Conservation (phyloP, 2,797 vertebrate species). For the Heterohyrax brucei region DNA sequence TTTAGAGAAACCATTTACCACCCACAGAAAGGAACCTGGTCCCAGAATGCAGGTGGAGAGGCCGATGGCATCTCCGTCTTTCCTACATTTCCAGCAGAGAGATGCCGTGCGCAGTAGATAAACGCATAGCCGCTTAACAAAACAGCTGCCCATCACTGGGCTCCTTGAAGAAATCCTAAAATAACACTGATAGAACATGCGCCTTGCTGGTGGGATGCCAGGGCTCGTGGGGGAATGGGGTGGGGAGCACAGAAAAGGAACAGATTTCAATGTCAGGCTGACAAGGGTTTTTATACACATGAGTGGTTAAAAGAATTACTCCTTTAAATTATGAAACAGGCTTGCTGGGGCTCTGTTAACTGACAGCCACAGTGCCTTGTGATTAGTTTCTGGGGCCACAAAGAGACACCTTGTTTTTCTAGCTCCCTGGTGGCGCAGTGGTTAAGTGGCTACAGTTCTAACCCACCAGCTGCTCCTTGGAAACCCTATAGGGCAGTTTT, state of each 20-base stretch:
- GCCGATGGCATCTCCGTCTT: background rate
- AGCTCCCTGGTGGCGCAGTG: background rate
- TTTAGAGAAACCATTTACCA: slow-evolving; percentile 38
- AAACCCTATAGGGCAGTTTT: too few relatives aligned
- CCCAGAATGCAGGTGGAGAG: background rate
- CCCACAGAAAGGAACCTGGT: background rate
- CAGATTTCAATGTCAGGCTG: slow-evolving; percentile 84
- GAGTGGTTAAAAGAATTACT: slow-evolving; percentile 84
- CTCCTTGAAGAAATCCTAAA: slow-evolving; percentile 72
- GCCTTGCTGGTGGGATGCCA: slow-evolving; percentile 64
- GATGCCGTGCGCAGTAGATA: background rate
- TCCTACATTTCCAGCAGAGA: slow-evolving; percentile 33
- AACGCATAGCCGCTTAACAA: background rate
- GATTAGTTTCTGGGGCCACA: background rate
- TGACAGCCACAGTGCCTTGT: slow-evolving; percentile 50
- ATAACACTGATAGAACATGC: slow-evolving; percentile 73
- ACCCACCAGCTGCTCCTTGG: too few relatives aligned
- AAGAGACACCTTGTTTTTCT: slow-evolving; percentile 70
- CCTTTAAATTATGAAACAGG: slow-evolving; percentile 73
- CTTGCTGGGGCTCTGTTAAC: slow-evolving; percentile 67
- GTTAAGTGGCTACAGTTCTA: too few relatives aligned
- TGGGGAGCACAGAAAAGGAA: slow-evolving; percentile 80
- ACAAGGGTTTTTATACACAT: slow-evolving; percentile 86
- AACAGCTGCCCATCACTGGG: slow-evolving; percentile 68
- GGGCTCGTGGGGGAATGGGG: slow-evolving; percentile 34